phyloP scores from a whole-genome alignment of 2,113 vertebrate species.

The Vombatus ursinus region DNA sequence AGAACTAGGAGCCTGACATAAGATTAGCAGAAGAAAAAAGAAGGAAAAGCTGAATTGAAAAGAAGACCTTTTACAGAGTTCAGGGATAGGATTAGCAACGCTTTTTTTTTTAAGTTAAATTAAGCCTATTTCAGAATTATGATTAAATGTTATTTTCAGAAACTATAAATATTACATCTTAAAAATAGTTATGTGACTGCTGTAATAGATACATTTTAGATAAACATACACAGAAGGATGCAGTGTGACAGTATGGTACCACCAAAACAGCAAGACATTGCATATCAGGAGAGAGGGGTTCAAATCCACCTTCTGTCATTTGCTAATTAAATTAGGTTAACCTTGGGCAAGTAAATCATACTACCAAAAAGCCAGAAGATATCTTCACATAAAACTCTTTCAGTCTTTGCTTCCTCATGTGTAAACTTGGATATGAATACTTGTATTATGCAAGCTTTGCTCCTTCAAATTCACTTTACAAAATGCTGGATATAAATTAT shows the following conservation, averaged over 20 bases:
- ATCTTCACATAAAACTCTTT: background rate
- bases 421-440: background rate
- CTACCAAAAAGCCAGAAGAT: background rate
- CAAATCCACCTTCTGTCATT: background rate
- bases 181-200: background rate
- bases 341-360: background rate
- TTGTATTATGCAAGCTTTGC: background rate
- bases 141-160: background rate
- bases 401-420: background rate
- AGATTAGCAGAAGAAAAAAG: background rate
- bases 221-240: background rate
- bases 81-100: background rate
- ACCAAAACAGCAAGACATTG: background rate
- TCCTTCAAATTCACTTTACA: background rate
- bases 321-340: background rate
- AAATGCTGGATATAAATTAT: background rate
- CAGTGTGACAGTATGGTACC: background rate
- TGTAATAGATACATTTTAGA: background rate
- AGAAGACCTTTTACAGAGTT: background rate
- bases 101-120: background rate
- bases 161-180: background rate
- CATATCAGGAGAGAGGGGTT: background rate
- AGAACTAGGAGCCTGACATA: background rate
- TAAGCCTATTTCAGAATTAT: background rate
- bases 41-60: background rate